These are phyloP conservation scores for Chloroceryle amazona DNA, from an alignment of 2,797 vertebrate species.

Conservation along the genomic window DNA sequence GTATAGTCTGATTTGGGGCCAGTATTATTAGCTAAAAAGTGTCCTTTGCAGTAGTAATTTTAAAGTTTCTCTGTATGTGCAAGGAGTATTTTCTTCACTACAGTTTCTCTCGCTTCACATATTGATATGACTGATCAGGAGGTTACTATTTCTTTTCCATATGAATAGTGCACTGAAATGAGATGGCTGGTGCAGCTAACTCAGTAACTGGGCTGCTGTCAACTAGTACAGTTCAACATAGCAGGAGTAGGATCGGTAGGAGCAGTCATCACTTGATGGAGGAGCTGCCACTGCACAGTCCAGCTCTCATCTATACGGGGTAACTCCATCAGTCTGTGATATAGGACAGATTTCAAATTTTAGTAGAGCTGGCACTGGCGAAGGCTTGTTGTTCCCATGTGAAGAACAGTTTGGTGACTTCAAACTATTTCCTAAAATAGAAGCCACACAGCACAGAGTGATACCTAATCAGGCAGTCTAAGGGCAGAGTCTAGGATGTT, in stretches of 20 bases:
- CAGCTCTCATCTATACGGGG: accelerated
- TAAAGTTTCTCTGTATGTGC: neutral
- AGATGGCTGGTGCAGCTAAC: neutral
- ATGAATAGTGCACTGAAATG: neutral
- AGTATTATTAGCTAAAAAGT: neutral
- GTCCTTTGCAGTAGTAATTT: neutral
- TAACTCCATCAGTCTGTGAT: neutral
- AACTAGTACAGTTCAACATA: neutral
- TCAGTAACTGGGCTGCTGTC: neutral
- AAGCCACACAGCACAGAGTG: neutral
- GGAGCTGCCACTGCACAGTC: neutral
- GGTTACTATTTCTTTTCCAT: neutral
- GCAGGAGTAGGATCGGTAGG: neutral
- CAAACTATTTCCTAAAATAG: neutral
- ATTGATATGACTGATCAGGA: neutral
- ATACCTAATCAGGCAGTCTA: neutral
- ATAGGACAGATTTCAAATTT: neutral
- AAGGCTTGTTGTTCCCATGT: neutral
- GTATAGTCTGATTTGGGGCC: neutral
- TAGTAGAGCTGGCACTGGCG: neutral
- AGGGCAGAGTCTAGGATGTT: neutral
- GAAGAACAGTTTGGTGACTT: neutral
- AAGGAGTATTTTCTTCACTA: neutral
- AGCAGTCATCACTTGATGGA: neutral
- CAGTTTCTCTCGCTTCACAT: neutral